Evolutionary conservation across 2,888 invertebrate species (phyloP).

Genomic region (Corbicula japonica): DNA sequence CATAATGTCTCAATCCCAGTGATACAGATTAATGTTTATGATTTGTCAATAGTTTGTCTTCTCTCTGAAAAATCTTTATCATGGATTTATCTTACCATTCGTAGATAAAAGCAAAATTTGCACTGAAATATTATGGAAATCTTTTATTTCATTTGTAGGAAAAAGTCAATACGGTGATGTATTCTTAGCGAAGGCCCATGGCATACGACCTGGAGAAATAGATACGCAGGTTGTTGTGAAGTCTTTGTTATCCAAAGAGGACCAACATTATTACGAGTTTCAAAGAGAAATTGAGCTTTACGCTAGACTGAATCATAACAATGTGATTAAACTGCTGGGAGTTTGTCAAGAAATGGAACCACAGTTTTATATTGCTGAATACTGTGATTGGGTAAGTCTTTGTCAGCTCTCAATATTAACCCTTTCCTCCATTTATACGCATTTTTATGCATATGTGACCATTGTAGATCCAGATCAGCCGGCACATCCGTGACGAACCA

Average conservation of each 20-base stretch:
- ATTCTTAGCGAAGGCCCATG: conserved; percentile 90
- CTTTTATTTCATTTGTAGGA: conserved; percentile 87
- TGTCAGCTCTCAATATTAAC: no score
- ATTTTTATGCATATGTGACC: not conserved
- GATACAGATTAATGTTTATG: no score
- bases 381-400: conserved; percentile 96
- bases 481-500: no score
- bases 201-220: conserved; percentile 85
- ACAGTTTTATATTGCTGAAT: conserved; percentile 95
- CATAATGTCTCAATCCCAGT: no score
- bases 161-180: conserved; percentile 98
- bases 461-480: conserved; percentile 1
- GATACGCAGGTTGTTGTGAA: conserved; percentile 86
- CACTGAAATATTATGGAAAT: no score
- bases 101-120: no score
- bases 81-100: no score
- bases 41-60: no score
- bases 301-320: conserved; percentile 92
- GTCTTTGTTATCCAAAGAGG: conserved; percentile 83
- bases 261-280: conserved; percentile 89
- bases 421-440: no score
- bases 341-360: conserved; percentile 92
- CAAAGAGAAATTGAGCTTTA: conserved; percentile 96
- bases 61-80: no score
- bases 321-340: conserved; percentile 93